phyloP scores from a whole-genome alignment of 2,797 vertebrate genomes.

The Sebastes oblongus region DNA sequence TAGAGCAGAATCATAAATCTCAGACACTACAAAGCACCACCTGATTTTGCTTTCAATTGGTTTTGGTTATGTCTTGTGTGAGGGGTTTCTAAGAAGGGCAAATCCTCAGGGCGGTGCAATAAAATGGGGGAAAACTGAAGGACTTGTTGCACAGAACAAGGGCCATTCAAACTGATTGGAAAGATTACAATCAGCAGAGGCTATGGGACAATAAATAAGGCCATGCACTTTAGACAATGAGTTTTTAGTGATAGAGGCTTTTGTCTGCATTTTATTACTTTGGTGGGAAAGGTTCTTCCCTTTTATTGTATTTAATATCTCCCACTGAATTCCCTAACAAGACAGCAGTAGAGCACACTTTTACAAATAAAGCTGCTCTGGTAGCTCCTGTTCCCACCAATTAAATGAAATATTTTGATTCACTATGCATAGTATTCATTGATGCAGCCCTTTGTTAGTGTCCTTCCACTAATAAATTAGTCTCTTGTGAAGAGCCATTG shows the following conservation, averaged over 20 bases:
- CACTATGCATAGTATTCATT: background rate
- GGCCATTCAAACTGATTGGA: background rate
- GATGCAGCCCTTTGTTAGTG: conserved; percentile 13
- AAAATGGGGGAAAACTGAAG: background rate
- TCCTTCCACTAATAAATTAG: conserved; percentile 27
- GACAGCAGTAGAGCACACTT: background rate
- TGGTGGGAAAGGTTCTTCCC: background rate
- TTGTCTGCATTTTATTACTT: background rate
- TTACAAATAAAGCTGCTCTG: background rate
- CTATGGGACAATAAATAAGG: background rate
- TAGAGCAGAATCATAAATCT: background rate
- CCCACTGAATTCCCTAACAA: background rate
- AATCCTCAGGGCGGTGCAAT: background rate
- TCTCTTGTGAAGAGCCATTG: conserved; percentile 10
- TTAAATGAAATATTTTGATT: conserved; percentile 1
- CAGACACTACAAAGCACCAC: background rate
- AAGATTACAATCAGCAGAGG: conserved; percentile 8
- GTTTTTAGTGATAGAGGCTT: background rate
- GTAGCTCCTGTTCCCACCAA: background rate
- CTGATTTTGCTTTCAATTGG: background rate
- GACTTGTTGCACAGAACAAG: background rate
- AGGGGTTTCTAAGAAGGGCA: background rate
- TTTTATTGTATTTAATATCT: background rate
- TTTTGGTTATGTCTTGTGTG: background rate
- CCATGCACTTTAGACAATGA: background rate